Conservation (phyloP, 2,888 invertebrate genomes). For the Drosophila nr. medialis region DNA sequence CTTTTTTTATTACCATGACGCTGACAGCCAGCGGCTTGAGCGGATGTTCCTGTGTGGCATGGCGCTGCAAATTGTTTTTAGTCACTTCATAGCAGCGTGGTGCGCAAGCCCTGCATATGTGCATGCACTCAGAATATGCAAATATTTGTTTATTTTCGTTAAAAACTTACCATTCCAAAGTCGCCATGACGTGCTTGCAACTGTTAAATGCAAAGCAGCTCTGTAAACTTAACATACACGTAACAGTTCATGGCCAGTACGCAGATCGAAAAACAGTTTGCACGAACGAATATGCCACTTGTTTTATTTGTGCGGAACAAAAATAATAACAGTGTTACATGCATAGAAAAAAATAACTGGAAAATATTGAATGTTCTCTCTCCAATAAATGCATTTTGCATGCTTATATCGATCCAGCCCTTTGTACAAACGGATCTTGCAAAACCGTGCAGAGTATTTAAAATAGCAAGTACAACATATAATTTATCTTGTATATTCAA, state of each 20-base stretch:
- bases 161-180: constrained; percentile 63
- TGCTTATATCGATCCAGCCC: neutral
- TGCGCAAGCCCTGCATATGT: constrained; percentile 76
- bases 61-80: constrained; percentile 73
- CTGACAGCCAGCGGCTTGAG: constrained; percentile 86
- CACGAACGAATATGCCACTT: neutral
- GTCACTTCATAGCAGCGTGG: constrained; percentile 75
- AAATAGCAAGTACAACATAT: too few species aligned
- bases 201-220: constrained; percentile 12
- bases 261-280: neutral
- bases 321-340: neutral
- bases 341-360: too few species aligned
- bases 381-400: neutral
- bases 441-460: too few species aligned
- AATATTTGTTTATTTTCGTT: constrained; percentile 45
- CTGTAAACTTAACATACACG: constrained; percentile 11
- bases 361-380: too few species aligned
- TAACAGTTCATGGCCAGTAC: constrained; percentile 7
- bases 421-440: neutral
- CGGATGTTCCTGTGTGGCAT: constrained; percentile 86
- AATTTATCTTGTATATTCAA: too few species aligned
- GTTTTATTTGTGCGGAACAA: neutral
- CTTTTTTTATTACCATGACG: constrained; percentile 60
- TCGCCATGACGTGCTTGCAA: constrained; percentile 53
- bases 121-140: constrained; percentile 24